Evolutionary conservation across 2,888 invertebrate species (phyloP), one percentile per base, ranked within the genome.

Genomic region (Coleophora deauratella): DNA sequence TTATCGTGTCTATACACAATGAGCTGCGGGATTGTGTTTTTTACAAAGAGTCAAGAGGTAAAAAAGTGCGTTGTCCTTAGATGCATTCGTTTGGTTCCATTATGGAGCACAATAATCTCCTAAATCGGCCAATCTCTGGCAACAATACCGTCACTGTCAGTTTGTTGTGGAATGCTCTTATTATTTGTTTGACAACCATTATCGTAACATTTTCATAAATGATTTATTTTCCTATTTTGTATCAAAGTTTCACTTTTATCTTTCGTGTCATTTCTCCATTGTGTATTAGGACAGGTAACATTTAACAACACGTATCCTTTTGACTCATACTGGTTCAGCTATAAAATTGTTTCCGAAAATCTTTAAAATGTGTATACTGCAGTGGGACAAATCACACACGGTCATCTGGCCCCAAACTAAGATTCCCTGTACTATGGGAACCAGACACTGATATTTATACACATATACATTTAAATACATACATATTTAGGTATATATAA

Each of bases 121-220:
- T 61, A 74, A 73, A 80, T 78, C 78, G 63, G 67, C 66, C 74
- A 68, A 77, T 72, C 74, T 72, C 59, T 59, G 59, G 63, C 67
- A 62, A 62, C 61, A 57, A 59, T 66, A 65, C 13, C 41, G 56
- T 59, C 65, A 57, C 57, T 62, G 50, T 6, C 46, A 42, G 45
- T 49, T 54, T 62, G 57, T 62, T 67, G 57, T 58, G 63, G 65
- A 61, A 62, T 51, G 55, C 60, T 49, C 56, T 69, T 62, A 67
- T 73, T 72, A 72, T 75, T 61, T 66, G 61, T 68, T 69, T 70
- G 72, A 72, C 67, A 62, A 66, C 54, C 60, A 60, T 66, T 67
- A 69, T 60, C 66, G 57, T 58, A 44, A 44, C 52, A 52, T 61
- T 65, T 64, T 59, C 64, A 65, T 63, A 45, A 51, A 62, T 77